Evolutionary conservation across 1,140 invertebrate species (phyloP).

Genomic region (Aplysia californica): DNA sequence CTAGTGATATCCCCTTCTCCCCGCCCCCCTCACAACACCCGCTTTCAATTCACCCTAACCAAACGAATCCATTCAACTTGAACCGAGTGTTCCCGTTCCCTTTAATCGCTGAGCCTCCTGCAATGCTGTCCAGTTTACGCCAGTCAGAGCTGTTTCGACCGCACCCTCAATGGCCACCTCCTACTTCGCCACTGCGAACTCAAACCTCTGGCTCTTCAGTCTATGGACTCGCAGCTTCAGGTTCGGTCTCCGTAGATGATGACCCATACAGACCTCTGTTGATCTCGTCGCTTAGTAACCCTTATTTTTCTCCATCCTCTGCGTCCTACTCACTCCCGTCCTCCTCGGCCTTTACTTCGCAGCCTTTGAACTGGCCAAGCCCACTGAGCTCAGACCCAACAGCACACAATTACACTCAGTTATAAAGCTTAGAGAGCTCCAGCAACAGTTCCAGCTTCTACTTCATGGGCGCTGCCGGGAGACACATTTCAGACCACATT

Average conservation of each 20-base stretch:
- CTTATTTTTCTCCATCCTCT: conserved; percentile 42
- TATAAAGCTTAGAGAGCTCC: no score
- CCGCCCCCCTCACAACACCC: background rate
- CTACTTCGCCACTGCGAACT: background rate
- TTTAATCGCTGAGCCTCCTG: conserved; percentile 52
- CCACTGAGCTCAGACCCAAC: background rate
- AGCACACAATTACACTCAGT: background rate
- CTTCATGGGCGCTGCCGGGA: no score
- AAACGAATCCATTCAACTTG: conserved; percentile 9
- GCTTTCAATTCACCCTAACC: background rate
- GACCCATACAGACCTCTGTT: conserved; percentile 50
- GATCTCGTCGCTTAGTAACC: conserved; percentile 53
- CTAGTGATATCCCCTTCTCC: background rate
- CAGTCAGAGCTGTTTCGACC: conserved; percentile 43
- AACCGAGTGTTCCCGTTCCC: conserved; percentile 54
- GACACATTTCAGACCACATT: no score
- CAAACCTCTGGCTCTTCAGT: background rate
- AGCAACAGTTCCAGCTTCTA: no score
- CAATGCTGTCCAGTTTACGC: conserved; percentile 49
- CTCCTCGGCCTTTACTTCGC: conserved; percentile 86
- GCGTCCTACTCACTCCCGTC: conserved; percentile 66
- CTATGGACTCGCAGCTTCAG: background rate
- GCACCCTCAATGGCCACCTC: conserved; percentile 26
- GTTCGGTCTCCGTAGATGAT: conserved; percentile 5
- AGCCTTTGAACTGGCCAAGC: conserved; percentile 4